Percentiles rank a stretch among this genome's conserved stretches.
Evolutionary conservation across 2,113 vertebrate genomes (phyloP).

Genomic region (Tetraodon nigroviridis): DNA sequence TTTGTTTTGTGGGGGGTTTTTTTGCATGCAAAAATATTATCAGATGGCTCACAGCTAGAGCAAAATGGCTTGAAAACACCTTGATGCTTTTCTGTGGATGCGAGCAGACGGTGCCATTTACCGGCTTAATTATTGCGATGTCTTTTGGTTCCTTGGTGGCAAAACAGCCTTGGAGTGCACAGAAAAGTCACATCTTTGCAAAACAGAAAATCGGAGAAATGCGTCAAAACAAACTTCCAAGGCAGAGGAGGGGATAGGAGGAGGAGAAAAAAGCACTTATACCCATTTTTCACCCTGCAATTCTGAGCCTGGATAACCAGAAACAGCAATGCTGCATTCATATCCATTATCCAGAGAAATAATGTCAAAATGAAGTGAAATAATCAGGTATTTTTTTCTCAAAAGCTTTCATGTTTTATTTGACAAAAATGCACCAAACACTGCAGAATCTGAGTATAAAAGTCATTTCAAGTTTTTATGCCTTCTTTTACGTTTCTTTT

Average conservation of each 20-base stretch:
- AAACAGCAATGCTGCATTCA: too few relatives aligned
- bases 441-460: too few relatives aligned
- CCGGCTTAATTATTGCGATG: conserved; percentile 24
- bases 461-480: too few relatives aligned
- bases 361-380: background rate
- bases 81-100: background rate
- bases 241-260: background rate
- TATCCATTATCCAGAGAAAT: too few relatives aligned
- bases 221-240: conserved; percentile 21
- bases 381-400: background rate
- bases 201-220: conserved; percentile 26
- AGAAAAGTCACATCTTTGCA: conserved; percentile 22
- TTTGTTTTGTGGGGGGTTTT: too few relatives aligned
- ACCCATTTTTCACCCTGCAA: too few relatives aligned
- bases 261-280: too few relatives aligned
- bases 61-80: conserved; percentile 20
- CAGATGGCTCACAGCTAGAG: conserved; percentile 25
- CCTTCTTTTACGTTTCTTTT: too few relatives aligned
- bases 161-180: conserved; percentile 17
- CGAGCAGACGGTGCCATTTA: background rate
- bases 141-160: conserved; percentile 11
- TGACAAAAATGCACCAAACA: too few relatives aligned
- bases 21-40: conserved; percentile 25
- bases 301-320: too few relatives aligned
- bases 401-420: background rate